Evolutionary conservation across 2,113 vertebrate genomes (phyloP).

Genomic region (Plestiodon gilberti): DNA sequence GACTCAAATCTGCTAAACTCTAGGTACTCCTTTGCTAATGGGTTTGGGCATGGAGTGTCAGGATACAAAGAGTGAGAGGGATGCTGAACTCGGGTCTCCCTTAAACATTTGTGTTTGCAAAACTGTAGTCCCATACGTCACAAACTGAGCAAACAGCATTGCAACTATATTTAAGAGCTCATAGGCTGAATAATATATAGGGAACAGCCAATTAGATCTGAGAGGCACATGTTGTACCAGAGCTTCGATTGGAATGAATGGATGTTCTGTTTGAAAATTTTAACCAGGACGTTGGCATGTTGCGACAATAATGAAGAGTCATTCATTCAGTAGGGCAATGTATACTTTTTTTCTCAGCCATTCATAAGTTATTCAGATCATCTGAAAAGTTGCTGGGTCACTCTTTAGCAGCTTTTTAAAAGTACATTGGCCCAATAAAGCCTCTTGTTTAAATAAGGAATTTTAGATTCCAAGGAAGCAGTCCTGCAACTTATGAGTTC

Average conservation of each 20-base stretch:
- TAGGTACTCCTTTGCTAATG: neutral
- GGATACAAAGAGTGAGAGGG: conserved; percentile 5
- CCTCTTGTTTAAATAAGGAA: neutral
- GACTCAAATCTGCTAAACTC: neutral
- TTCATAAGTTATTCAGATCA: neutral
- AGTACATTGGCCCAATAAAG: neutral
- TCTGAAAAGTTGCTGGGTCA: neutral
- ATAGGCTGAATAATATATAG: conserved; percentile 22
- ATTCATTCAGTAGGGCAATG: neutral
- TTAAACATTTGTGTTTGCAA: conserved; percentile 37
- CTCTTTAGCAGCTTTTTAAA: neutral
- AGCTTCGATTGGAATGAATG: conserved; percentile 4
- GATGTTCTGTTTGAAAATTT: conserved; percentile 12
- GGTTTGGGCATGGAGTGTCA: neutral
- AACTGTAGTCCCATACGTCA: neutral
- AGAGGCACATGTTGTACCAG: neutral
- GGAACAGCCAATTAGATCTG: neutral
- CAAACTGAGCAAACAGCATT: conserved; percentile 7
- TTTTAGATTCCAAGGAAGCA: neutral
- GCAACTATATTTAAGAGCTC: conserved; percentile 24
- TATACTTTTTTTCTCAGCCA: neutral
- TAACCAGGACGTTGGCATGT: neutral
- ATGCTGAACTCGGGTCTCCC: neutral
- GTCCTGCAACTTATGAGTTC: neutral
- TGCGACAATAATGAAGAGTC: conserved; percentile 9